These are phyloP conservation scores for Mustela nigripes DNA, from an alignment of 2,113 vertebrate species.

Conservation along the genomic window DNA sequence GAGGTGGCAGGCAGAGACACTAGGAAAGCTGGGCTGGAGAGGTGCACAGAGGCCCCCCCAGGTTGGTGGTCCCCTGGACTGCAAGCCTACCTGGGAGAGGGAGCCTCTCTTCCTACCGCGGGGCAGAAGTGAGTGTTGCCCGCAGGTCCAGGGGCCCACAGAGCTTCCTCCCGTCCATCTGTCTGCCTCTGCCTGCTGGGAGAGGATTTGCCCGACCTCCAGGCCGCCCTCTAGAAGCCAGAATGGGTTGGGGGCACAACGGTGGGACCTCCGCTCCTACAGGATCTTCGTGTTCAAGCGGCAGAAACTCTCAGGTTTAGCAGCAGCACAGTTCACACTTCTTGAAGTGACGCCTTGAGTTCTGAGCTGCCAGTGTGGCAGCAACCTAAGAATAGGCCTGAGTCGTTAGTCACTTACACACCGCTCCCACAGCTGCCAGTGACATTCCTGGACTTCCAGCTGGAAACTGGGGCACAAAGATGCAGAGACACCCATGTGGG, in stretches of 20 bases:
- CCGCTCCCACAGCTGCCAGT: constrained; percentile 68
- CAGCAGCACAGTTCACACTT: constrained; percentile 73
- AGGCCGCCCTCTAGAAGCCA: neutral
- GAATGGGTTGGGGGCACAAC: accelerated
- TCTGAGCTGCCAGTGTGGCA: constrained; percentile 76
- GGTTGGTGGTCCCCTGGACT: accelerated
- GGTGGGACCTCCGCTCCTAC: neutral
- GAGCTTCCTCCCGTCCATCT: neutral
- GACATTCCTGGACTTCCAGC: constrained; percentile 55
- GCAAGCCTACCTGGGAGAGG: too few relatives aligned
- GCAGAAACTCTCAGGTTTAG: constrained; percentile 79
- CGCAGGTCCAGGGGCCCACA: neutral
- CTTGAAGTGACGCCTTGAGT: constrained; percentile 80
- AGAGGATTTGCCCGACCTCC: neutral
- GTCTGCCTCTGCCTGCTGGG: too few relatives aligned
- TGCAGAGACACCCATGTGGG: neutral
- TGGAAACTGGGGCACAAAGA: constrained; percentile 76
- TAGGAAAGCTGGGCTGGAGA: neutral
- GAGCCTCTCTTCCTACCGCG: neutral
- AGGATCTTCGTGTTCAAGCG: constrained; percentile 62
- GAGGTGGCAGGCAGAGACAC: neutral
- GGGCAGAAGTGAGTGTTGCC: neutral
- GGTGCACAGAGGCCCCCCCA: accelerated
- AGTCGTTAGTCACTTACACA: constrained; percentile 81
- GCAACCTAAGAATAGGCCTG: constrained; percentile 84